A percentile compares a stretch with the other conserved stretches of the same genome.
These are phyloP conservation scores for Mormyrus lacerda DNA, from an alignment of 2,113 vertebrate species.

Conservation along the genomic window DNA sequence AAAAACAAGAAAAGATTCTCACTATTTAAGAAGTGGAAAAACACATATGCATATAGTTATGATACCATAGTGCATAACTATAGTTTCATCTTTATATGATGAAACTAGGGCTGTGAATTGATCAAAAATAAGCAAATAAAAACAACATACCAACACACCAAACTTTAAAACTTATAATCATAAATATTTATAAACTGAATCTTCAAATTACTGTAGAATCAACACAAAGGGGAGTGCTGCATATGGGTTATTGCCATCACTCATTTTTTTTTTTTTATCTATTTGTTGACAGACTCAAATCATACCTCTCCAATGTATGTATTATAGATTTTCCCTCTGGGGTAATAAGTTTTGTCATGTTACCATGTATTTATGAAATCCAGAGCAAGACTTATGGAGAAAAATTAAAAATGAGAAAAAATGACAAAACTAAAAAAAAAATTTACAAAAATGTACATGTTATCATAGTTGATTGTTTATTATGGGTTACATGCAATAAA, in stretches of 20 bases:
- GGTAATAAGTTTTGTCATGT: background rate
- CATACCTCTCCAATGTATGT: background rate
- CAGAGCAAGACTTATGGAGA: background rate
- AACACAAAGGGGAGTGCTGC: background rate
- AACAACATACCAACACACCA: background rate
- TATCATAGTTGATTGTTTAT: too few species aligned
- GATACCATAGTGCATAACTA: background rate
- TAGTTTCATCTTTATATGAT: background rate
- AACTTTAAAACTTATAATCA: background rate
- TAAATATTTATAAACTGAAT: background rate
- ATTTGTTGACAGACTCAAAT: background rate
- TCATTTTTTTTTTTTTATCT: background rate
- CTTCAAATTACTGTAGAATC: background rate
- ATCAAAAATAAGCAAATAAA: background rate
- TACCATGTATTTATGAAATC: background rate
- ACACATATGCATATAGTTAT: background rate
- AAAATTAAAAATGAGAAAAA: background rate
- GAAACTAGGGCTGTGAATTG: background rate
- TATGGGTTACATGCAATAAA: background rate
- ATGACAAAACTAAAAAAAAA: background rate
- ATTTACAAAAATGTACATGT: background rate
- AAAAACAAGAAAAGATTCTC: background rate
- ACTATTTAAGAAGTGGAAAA: background rate
- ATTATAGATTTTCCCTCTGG: background rate
- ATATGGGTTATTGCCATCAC: too few species aligned